These are phyloP conservation scores for Halcyon malimbica DNA, from an alignment of 2,113 vertebrate genomes.

Conservation along the genomic window DNA sequence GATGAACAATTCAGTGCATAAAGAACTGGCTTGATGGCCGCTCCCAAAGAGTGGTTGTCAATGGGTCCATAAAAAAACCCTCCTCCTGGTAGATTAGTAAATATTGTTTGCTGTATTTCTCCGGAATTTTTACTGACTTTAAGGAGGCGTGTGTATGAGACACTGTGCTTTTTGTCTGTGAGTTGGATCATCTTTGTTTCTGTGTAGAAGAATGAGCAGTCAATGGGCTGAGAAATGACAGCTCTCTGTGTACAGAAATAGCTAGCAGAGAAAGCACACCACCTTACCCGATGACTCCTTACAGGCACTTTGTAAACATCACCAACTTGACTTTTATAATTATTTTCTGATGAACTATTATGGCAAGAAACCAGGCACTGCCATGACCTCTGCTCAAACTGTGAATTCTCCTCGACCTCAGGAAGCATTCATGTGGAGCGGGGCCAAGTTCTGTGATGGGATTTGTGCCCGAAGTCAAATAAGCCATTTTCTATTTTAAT, in stretches of 20 bases:
- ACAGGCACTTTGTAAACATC: not conserved
- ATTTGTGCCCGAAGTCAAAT: slow-evolving; percentile 22
- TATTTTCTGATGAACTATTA: not conserved
- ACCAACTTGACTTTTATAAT: not conserved
- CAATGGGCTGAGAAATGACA: not conserved
- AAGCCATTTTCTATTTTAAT: slow-evolving; percentile 32
- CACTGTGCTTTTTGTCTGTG: not conserved
- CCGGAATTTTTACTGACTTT: not conserved
- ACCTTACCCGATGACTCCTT: not conserved
- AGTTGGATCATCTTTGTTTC: not conserved
- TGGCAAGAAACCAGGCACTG: not conserved
- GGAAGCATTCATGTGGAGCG: not conserved
- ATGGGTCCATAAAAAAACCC: not conserved
- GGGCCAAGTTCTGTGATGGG: not conserved
- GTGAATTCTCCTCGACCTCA: not conserved
- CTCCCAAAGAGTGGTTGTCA: too few species aligned
- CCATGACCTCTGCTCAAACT: not conserved
- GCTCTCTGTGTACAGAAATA: not conserved
- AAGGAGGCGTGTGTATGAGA: not conserved
- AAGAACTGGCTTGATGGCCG: too few species aligned
- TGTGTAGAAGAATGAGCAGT: not conserved
- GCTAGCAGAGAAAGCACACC: not conserved
- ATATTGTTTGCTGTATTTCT: not conserved
- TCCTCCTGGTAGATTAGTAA: not conserved
- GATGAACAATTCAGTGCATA: too few species aligned